A percentile compares a stretch with the other conserved stretches of the same genome.
Conservation (phyloP, 2,113 vertebrate species). For the Amphilophus citrinellus region DNA sequence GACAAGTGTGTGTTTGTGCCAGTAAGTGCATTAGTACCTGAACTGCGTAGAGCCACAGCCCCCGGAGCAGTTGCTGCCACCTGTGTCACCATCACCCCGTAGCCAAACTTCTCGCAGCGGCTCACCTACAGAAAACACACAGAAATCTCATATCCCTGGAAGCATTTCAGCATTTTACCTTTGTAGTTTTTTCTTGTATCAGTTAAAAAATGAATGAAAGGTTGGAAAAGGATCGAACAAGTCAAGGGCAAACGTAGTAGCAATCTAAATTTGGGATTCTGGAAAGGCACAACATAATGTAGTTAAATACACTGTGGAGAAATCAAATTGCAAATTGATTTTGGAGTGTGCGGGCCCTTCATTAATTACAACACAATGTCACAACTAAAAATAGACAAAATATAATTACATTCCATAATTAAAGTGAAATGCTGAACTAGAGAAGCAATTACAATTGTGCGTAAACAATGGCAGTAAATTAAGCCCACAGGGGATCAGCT, state of each 20-base stretch:
- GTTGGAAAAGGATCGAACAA: background rate
- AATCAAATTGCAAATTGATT: constrained; percentile 49
- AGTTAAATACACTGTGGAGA: background rate
- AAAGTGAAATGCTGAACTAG: constrained; percentile 42
- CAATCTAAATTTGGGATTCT: background rate
- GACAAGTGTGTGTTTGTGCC: constrained; percentile 9
- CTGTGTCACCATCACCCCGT: constrained; percentile 90
- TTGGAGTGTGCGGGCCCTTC: constrained; percentile 11
- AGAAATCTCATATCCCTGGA: background rate
- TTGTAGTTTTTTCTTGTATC: background rate
- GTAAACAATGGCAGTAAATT: constrained; percentile 65
- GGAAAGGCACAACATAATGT: background rate
- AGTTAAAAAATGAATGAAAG: background rate
- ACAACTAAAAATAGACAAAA: constrained; percentile 52
- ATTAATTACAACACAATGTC: constrained; percentile 49
- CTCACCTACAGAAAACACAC: constrained; percentile 80
- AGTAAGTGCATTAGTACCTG: constrained; percentile 82
- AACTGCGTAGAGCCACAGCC: constrained; percentile 84
- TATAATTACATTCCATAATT: constrained; percentile 58
- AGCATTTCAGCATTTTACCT: background rate
- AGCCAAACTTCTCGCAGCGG: constrained; percentile 89
- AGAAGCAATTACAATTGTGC: constrained; percentile 37
- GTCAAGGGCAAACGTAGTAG: background rate
- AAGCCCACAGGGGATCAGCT: constrained; percentile 29
- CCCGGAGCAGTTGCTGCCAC: constrained; percentile 90